A percentile compares a stretch with the other conserved stretches of the same genome.
Conservation (phyloP, 1,140 invertebrate species). For the Hypothenemus hampei region DNA sequence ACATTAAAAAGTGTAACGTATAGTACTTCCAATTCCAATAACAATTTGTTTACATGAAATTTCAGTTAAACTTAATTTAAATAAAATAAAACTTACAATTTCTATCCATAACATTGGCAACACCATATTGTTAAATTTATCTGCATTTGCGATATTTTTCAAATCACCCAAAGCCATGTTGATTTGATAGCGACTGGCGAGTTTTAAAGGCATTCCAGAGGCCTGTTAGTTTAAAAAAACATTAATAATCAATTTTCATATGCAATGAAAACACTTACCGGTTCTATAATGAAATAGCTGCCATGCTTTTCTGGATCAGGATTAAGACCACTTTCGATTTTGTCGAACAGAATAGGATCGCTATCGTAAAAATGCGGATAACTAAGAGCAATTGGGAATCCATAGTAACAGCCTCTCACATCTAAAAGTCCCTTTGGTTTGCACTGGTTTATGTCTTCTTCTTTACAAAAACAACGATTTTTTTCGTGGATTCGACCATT, state of each 20-base stretch:
- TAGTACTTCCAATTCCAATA: too few relatives aligned
- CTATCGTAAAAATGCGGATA: conserved; percentile 86
- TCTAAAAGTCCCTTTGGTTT: conserved; percentile 67
- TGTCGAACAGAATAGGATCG: conserved; percentile 63
- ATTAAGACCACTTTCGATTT: conserved; percentile 64
- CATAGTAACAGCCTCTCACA: conserved; percentile 77
- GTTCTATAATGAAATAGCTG: conserved; percentile 81
- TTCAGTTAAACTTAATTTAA: too few relatives aligned
- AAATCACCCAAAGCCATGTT: conserved; percentile 73
- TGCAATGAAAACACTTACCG: conserved; percentile 40
- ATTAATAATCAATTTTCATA: background rate
- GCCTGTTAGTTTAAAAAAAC: conserved; percentile 46
- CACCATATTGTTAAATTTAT: conserved; percentile 61
- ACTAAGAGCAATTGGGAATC: conserved; percentile 82
- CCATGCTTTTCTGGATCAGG: conserved; percentile 67
- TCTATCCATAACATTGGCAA: conserved; percentile 77
- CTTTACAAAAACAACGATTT: conserved; percentile 74
- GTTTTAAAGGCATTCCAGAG: conserved; percentile 68
- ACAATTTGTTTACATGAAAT: too few relatives aligned
- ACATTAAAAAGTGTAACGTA: too few relatives aligned
- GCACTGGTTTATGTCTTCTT: conserved; percentile 56
- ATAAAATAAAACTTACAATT: conserved; percentile 61
- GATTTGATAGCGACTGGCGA: conserved; percentile 75
- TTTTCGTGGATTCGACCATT: conserved; percentile 64
- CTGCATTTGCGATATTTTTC: conserved; percentile 54